These are phyloP conservation scores for Macquaria ambigua DNA, from an alignment of 2,113 vertebrate species.

Conservation along the genomic window DNA sequence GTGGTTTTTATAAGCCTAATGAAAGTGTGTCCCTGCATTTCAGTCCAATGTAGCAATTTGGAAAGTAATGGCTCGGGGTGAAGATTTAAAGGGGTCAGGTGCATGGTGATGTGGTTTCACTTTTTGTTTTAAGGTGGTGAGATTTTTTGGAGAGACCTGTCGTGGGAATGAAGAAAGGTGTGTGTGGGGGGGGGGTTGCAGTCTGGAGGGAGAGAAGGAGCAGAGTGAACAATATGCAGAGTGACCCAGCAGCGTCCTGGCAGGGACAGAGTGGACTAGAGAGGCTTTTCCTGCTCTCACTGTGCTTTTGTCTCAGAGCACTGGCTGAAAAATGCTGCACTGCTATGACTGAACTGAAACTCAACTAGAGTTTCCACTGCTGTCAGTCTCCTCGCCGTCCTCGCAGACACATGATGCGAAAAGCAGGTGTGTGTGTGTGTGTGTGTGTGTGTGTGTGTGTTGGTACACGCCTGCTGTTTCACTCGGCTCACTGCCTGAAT, in stretches of 20 bases:
- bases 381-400: slow-evolving; percentile 48
- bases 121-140: slow-evolving; percentile 2
- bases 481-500: slow-evolving; percentile 51
- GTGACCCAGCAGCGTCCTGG: slow-evolving; percentile 49
- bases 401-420: slow-evolving; percentile 64
- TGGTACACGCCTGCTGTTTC: slow-evolving; percentile 43
- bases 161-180: neutral
- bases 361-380: slow-evolving; percentile 71
- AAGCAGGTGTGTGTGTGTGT: slow-evolving; percentile 64
- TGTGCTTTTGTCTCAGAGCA: slow-evolving; percentile 53
- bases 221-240: slow-evolving; percentile 20
- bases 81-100: slow-evolving; percentile 5
- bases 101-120: slow-evolving; percentile 2
- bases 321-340: slow-evolving; percentile 1
- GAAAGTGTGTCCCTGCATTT: slow-evolving; percentile 20
- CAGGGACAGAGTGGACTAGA: slow-evolving; percentile 14
- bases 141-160: neutral
- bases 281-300: slow-evolving; percentile 50
- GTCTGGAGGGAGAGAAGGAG: slow-evolving; percentile 17
- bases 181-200: neutral
- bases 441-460: slow-evolving; percentile 48
- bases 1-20: slow-evolving; percentile 53
- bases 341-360: slow-evolving; percentile 31
- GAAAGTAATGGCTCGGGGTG: neutral
- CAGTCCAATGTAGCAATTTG: slow-evolving; percentile 37